Evolutionary conservation across 2,888 invertebrate genomes (phyloP), one percentile per base, ranked within the genome.

Genomic region (Mactromeris polynyma): DNA sequence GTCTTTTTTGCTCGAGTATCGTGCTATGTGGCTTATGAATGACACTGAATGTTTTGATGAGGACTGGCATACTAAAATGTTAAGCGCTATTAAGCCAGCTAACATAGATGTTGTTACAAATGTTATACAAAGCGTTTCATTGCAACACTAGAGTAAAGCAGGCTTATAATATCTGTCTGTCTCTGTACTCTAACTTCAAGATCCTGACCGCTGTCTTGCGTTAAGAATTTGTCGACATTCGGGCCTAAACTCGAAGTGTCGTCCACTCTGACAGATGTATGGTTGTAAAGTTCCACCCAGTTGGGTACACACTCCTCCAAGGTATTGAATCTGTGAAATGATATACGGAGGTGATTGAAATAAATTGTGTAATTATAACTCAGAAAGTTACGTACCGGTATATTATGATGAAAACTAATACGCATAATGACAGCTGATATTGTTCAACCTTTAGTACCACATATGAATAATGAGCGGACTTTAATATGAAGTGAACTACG

Each of bases 191-290:
- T 19, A 64, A 26, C 2, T 6, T 36, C 73, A 36, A 19, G 73
- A 36, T 17, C 0, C 73, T 19, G 73, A 26, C 1, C 4, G 33
- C 36, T 73, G 17, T 73, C 83, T 40, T 1, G 4, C 1, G 17
- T 69, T 2, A 0, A 83, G 40, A 36, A 83, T 83, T 14, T 80
- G 51, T n/a, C 77, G 26, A 64, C 89, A 89, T 7, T 78, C 58
- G 0, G 69, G 31, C 17, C 54, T 77, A 33, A 89, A 87, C 36
- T 81, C 86, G 38, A 89, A 81, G 26, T 82, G 84, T 17, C 78
- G 82, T 21, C 89, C 89, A 77, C 89, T 89, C 51, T 89, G 89
- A 64, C 89, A 89, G 17, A 89, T 87, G 69, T 81, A 87, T 4
- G 85, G 86, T 19, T 79, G 69, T 14, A 14, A 11, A 3, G 17